Evolutionary conservation across 2,797 vertebrate species (phyloP).

Genomic region (Tympanoctomys barrerae): DNA sequence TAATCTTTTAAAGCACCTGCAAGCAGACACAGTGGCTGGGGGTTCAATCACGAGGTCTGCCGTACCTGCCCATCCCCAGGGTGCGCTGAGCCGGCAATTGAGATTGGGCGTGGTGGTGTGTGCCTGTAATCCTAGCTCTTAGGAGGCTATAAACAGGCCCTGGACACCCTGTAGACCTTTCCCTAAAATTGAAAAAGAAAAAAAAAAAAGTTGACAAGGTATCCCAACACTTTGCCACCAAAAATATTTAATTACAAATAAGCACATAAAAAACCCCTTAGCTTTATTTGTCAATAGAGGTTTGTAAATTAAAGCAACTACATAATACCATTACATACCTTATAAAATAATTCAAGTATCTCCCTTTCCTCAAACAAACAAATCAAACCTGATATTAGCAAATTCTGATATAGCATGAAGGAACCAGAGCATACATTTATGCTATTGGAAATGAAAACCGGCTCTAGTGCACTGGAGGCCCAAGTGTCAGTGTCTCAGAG

Average conservation of each 20-base stretch:
- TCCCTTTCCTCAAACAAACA: neutral
- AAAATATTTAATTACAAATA: neutral
- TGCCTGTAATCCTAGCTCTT: too few relatives aligned
- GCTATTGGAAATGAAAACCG: neutral
- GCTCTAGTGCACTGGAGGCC: neutral
- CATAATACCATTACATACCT: neutral
- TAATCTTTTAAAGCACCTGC: too few relatives aligned
- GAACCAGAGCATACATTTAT: neutral
- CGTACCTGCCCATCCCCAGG: too few relatives aligned
- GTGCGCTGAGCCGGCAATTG: too few relatives aligned
- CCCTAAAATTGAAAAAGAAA: too few relatives aligned
- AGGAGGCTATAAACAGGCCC: too few relatives aligned
- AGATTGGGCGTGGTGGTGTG: too few relatives aligned
- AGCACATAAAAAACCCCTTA: neutral
- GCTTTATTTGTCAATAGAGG: neutral
- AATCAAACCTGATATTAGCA: neutral
- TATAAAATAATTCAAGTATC: neutral
- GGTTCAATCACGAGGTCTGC: too few relatives aligned
- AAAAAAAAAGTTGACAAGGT: neutral
- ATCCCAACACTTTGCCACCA: neutral
- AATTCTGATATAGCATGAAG: neutral
- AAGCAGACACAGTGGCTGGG: too few relatives aligned
- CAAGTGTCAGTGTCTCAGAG: neutral
- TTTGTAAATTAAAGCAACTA: neutral
- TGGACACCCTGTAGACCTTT: too few relatives aligned